Percentiles rank a stretch among this genome's conserved stretches.
Conservation (phyloP, 2,888 invertebrate genomes). For the Chironomus tentans region DNA sequence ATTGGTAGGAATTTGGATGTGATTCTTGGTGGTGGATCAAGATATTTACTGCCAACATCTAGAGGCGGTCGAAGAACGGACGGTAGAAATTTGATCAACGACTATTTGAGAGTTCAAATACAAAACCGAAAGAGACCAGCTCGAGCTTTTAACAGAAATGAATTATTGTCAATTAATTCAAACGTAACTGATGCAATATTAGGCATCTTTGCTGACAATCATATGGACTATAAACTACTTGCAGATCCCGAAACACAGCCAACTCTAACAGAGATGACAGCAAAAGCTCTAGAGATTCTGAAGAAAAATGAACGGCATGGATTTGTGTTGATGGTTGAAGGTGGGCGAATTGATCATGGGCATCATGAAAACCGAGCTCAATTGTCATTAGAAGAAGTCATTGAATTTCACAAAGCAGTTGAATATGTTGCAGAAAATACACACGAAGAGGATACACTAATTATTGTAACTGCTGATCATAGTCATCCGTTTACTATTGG, state of each 20-base stretch:
- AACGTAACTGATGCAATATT: conserved; percentile 46
- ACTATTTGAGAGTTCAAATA: neutral
- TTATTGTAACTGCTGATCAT: conserved; percentile 66
- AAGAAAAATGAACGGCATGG: conserved; percentile 50
- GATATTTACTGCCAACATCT: conserved; percentile 42
- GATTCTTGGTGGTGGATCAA: conserved; percentile 44
- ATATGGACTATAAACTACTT: conserved; percentile 54
- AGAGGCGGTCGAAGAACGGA: conserved; percentile 35
- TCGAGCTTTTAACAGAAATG: conserved; percentile 46
- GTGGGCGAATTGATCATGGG: conserved; percentile 60
- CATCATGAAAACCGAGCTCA: conserved; percentile 57
- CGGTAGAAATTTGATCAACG: conserved; percentile 19
- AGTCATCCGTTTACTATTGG: conserved; percentile 61
- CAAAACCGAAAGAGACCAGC: conserved; percentile 35
- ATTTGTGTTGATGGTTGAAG: conserved; percentile 62
- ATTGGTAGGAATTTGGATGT: conserved; percentile 49
- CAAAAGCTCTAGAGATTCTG: conserved; percentile 56
- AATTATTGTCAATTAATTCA: neutral
- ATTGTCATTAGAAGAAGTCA: conserved; percentile 62
- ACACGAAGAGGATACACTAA: conserved; percentile 54
- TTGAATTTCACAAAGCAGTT: conserved; percentile 60
- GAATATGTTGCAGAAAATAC: conserved; percentile 49
- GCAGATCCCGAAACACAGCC: conserved; percentile 46
- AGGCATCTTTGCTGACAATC: conserved; percentile 51
- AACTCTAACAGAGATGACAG: conserved; percentile 61